phyloP scores from a whole-genome alignment of 2,113 vertebrate species.

The Thamnaconus septentrionalis region DNA sequence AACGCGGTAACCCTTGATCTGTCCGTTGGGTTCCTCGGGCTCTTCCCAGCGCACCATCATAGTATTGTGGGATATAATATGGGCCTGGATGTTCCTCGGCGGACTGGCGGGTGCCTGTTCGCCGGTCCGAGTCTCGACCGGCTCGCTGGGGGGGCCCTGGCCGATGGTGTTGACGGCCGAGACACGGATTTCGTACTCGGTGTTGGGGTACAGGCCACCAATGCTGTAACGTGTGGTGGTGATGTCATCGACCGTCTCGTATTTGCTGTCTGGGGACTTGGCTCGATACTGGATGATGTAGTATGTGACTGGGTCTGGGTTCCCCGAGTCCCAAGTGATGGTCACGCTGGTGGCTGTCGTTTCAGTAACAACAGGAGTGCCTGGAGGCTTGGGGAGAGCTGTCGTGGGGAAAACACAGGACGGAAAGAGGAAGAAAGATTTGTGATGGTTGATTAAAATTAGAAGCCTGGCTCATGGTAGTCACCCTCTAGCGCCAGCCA shows the following conservation, averaged over 20 bases:
- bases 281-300: slow-evolving; percentile 97
- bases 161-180: slow-evolving; percentile 96
- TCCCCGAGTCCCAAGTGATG: slow-evolving; percentile 98
- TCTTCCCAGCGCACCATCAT: slow-evolving; percentile 99
- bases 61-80: slow-evolving; percentile 91
- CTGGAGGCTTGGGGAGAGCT: slow-evolving; percentile 97
- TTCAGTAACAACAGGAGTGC: slow-evolving; percentile 92
- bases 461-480: background rate
- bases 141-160: slow-evolving; percentile 93
- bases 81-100: slow-evolving; percentile 89
- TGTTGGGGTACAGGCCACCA: slow-evolving; percentile 96
- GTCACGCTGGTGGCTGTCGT: slow-evolving; percentile 98
- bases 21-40: slow-evolving; percentile 95
- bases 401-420: slow-evolving; percentile 35
- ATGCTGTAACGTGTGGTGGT: slow-evolving; percentile 99
- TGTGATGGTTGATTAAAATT: background rate
- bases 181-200: slow-evolving; percentile 96
- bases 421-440: background rate
- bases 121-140: slow-evolving; percentile 91
- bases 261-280: slow-evolving; percentile 92
- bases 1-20: slow-evolving; percentile 93
- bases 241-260: slow-evolving; percentile 94
- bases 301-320: slow-evolving; percentile 93
- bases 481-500: background rate
- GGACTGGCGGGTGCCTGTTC: slow-evolving; percentile 96